Evolutionary conservation across 2,888 invertebrate genomes (phyloP), one percentile per base, ranked within the genome.

Genomic region (Dynastes hyllus): DNA sequence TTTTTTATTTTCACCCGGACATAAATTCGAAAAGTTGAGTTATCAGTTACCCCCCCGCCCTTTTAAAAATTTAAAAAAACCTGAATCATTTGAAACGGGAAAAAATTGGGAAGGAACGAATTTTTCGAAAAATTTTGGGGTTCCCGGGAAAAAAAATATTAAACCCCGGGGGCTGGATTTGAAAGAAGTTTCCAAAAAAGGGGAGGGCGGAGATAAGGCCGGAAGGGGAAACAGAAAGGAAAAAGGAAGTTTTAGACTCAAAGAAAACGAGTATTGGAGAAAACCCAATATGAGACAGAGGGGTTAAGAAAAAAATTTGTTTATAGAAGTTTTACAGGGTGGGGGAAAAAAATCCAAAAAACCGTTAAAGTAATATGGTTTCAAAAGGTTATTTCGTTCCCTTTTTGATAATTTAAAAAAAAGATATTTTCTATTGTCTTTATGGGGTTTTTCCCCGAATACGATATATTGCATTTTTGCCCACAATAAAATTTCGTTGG

Each of bases 31-130:
- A 58, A 58, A 58, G 55, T 58, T 58, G 22, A 58, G 27, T 22
- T 58, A 58, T 58, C 55, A 22, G 55, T 58, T 58, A 58, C 55
- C n/a, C n/a, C n/a, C n/a, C n/a, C n/a, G n/a, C n/a, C n/a, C n/a
- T n/a, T n/a, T n/a, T n/a, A n/a, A n/a, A n/a, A n/a, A n/a, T n/a
- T n/a, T n/a, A n/a, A n/a, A n/a, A n/a, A n/a, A n/a, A n/a, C 55
- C 55, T 58, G 22, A 58, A 58, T 16, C 55, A 16, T 8, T 58
- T 22, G n/a, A n/a, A n/a, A n/a, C n/a, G n/a, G 22, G 22, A 22
- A 16, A 27, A 16, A 58, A 58, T 22, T 22, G 9, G 55, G 3
- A 58, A 0, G 16, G 27, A 58, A 55, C 16, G 22, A 55, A 58
- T 58, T 2, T 58, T n/a, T n/a, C n/a, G n/a, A n/a, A n/a, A n/a